Evolutionary conservation across 2,113 vertebrate species (phyloP).

Genomic region (Cebus imitator): DNA sequence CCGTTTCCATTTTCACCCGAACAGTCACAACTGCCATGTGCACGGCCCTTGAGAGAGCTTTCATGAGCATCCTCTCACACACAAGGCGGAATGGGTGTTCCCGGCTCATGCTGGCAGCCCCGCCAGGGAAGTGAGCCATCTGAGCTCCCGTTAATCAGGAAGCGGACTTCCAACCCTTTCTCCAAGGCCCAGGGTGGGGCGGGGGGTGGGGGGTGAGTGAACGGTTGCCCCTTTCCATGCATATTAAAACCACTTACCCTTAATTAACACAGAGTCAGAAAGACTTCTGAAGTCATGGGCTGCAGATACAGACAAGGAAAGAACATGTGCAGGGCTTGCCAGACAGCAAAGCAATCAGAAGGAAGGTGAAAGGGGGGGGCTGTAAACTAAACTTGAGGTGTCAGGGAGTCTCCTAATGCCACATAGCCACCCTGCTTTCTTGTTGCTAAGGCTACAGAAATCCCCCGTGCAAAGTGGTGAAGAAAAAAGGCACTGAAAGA

Average conservation of each 20-base stretch:
- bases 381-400: too few species aligned
- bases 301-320: not conserved
- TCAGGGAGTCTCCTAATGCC: not conserved
- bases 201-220: too few species aligned
- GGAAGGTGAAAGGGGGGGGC: not conserved
- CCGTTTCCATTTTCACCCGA: not conserved
- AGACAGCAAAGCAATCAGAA: not conserved
- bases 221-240: not conserved
- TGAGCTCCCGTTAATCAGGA: not conserved
- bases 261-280: not conserved
- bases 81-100: too few species aligned
- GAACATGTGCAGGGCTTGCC: not conserved
- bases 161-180: not conserved
- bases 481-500: not conserved
- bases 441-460: not conserved
- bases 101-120: not conserved
- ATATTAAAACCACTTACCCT: not conserved
- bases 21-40: not conserved
- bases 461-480: fast-evolving
- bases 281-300: too few species aligned
- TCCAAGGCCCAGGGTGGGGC: not conserved
- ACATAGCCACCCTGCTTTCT: not conserved
- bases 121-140: too few species aligned
- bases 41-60: too few species aligned
- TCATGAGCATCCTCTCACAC: not conserved